Conservation (phyloP, 2,113 vertebrate genomes). For the Chitala chitala region DNA sequence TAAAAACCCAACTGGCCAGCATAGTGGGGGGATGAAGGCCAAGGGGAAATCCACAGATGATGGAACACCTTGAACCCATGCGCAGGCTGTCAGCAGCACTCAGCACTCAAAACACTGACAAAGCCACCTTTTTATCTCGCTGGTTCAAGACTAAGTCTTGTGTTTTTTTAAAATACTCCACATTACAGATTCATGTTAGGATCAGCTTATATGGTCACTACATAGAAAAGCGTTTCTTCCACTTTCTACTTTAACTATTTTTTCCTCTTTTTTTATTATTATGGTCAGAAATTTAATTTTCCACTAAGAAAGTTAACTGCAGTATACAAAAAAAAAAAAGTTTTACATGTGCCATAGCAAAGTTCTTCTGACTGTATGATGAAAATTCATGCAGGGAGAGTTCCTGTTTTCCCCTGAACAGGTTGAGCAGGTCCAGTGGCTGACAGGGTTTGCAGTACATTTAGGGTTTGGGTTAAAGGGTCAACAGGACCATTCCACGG, state of each 20-base stretch:
- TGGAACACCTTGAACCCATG: constrained; percentile 61
- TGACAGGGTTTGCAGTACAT: neutral
- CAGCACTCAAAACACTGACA: neutral
- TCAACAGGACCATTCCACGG: neutral
- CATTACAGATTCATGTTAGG: neutral
- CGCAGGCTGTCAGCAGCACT: constrained; percentile 20
- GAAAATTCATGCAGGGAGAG: neutral
- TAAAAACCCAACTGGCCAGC: constrained; percentile 52
- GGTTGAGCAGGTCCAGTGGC: constrained; percentile 7
- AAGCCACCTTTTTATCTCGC: neutral
- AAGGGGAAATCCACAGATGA: constrained; percentile 65
- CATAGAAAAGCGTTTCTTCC: too few relatives aligned
- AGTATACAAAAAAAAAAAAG: too few relatives aligned
- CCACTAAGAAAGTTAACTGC: too few relatives aligned
- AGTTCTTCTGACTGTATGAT: neutral
- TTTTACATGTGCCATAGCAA: too few relatives aligned
- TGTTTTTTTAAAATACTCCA: too few relatives aligned
- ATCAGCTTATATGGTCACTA: too few relatives aligned
- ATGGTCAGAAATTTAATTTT: too few relatives aligned
- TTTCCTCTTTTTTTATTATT: too few relatives aligned
- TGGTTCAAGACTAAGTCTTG: neutral
- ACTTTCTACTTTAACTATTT: too few relatives aligned
- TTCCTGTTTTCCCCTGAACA: neutral
- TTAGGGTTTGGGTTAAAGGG: neutral
- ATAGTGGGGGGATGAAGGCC: constrained; percentile 56